A percentile compares a stretch with the other conserved stretches of the same genome.
Conservation (phyloP, 2,888 invertebrate genomes). For the Lymantria monacha region DNA sequence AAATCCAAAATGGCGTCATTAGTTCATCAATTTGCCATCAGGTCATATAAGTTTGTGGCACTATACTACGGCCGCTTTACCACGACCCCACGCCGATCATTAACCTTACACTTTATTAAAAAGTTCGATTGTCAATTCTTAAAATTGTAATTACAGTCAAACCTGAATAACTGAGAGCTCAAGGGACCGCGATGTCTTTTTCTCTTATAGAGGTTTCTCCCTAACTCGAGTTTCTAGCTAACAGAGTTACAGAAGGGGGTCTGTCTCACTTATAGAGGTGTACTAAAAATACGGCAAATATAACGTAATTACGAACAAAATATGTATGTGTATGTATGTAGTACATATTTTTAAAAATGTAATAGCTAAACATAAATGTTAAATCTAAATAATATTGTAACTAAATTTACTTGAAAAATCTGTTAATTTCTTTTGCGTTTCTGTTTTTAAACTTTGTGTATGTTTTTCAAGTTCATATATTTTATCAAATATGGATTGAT, state of each 20-base stretch:
- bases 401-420: conserved; percentile 19
- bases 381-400: conserved; percentile 1
- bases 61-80: too few relatives aligned
- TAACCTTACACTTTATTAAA: too few relatives aligned
- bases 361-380: not conserved
- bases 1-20: too few relatives aligned
- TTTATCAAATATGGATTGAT: conserved; percentile 24
- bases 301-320: conserved; percentile 5
- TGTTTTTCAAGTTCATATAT: conserved; percentile 16
- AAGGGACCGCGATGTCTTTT: conserved; percentile 3
- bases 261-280: conserved; percentile 13
- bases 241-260: conserved; percentile 20
- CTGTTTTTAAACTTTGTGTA: conserved; percentile 19
- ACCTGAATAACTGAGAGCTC: conserved; percentile 9
- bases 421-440: conserved; percentile 26
- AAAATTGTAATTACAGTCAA: too few relatives aligned
- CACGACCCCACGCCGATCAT: too few relatives aligned
- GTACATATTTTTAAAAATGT: not conserved
- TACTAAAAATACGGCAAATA: conserved; percentile 12
- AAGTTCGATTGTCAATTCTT: too few relatives aligned
- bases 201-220: conserved; percentile 14
- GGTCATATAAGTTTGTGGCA: too few relatives aligned
- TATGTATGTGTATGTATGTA: not conserved
- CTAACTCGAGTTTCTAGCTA: conserved; percentile 13
- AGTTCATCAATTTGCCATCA: too few relatives aligned